Conservation (phyloP, 2,797 vertebrate species). For the Emydoidea blandingii region DNA sequence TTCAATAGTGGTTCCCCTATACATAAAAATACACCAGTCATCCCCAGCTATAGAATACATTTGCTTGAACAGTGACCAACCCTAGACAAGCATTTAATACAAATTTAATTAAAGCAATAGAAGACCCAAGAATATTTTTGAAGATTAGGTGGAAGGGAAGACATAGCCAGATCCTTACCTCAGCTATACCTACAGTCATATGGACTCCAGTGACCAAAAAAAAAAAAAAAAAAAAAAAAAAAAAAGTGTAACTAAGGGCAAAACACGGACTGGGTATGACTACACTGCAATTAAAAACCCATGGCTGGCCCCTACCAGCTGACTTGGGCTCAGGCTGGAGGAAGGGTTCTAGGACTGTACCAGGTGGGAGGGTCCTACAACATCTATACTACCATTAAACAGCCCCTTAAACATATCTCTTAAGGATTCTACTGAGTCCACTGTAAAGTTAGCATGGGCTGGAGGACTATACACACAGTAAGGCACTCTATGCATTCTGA, state of each 20-base stretch:
- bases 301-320: neutral
- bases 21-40: neutral
- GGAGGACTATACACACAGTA: neutral
- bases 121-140: neutral
- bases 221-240: neutral
- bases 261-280: neutral
- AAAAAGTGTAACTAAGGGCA: neutral
- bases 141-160: slow-evolving; percentile 59
- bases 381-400: neutral
- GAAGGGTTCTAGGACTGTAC: too few relatives aligned
- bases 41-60: neutral
- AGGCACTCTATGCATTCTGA: neutral
- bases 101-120: slow-evolving; percentile 7
- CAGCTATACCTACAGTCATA: neutral
- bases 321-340: neutral
- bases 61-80: neutral
- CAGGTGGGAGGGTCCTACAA: too few relatives aligned
- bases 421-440: neutral
- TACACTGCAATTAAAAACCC: neutral
- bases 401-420: neutral
- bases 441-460: neutral
- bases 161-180: slow-evolving; percentile 45
- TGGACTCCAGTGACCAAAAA: neutral
- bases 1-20: neutral
- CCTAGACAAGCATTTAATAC: slow-evolving; percentile 13